phyloP scores from a whole-genome alignment of 2,888 invertebrate species.

The Agriopis marginaria region DNA sequence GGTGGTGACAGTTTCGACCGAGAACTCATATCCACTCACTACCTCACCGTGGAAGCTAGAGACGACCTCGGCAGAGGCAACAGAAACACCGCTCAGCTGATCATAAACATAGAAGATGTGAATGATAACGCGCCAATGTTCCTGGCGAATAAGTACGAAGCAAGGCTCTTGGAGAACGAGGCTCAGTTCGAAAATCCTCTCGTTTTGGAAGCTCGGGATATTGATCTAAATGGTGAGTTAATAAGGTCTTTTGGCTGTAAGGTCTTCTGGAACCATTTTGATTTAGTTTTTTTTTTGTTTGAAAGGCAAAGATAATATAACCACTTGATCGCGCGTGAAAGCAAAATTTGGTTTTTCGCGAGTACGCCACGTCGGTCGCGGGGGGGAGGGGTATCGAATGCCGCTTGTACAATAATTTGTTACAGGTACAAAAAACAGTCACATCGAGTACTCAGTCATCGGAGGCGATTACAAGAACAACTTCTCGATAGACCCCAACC shows the following conservation, averaged over 20 bases:
- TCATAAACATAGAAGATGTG: slow-evolving; percentile 93
- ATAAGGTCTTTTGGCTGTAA: not conserved
- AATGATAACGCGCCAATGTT: slow-evolving; percentile 97
- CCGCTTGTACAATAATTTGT: not conserved
- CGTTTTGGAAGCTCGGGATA: slow-evolving; percentile 93
- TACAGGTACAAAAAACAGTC: slow-evolving; percentile 93
- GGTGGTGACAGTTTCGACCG: slow-evolving; percentile 93
- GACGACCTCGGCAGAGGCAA: slow-evolving; percentile 93
- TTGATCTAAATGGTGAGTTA: slow-evolving; percentile 91
- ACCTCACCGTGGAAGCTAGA: slow-evolving; percentile 95
- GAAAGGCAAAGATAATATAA: too few species aligned
- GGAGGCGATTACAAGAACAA: slow-evolving; percentile 92
- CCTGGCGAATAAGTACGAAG: slow-evolving; percentile 93
- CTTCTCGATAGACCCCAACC: slow-evolving; percentile 92
- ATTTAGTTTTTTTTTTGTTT: too few species aligned
- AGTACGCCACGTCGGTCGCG: too few species aligned
- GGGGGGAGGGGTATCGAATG: too few species aligned
- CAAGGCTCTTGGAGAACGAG: slow-evolving; percentile 93
- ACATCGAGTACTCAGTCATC: slow-evolving; percentile 92
- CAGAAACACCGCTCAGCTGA: slow-evolving; percentile 93
- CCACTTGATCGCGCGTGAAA: too few species aligned
- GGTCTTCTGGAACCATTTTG: too few species aligned
- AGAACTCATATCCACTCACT: slow-evolving; percentile 93
- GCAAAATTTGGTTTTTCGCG: too few species aligned
- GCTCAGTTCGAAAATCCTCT: slow-evolving; percentile 91